Base-by-base conservation (phyloP, 2,888 invertebrate species). In the Horisme vitalbata region DNA sequence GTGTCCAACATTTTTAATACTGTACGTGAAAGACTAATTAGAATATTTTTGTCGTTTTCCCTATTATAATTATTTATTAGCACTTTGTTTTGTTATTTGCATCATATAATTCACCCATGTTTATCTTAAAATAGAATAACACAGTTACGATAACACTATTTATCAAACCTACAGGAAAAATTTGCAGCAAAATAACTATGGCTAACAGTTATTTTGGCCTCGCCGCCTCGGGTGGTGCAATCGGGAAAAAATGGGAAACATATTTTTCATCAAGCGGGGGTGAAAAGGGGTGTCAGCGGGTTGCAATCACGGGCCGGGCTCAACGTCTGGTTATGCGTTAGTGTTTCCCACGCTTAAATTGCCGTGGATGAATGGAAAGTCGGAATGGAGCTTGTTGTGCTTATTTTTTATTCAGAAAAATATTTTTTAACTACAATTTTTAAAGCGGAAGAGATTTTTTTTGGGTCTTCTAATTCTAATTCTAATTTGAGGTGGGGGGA, bases 211-310 rank as follows among this genome's bases (percentile, higher is more conserved):
- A 28, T 38, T 18, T 41, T 43, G 32, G 38, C 43, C 38, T 45
- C 45, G 41, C 50, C 52, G 58, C 58, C 31, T 23, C 34, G 38
- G 48, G 48, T 11, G 37, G 13, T 45, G 37, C 50, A 54, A 52
- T 54, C 41, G 53, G 26, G 14, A 50, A 45, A 43, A 61, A 52
- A 61, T 57, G 59, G 57, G 49, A 64, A 69, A 71, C 65, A 69
- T 74, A 73, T 76, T 76, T 76, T 75, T 79, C 77, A 79, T 75
- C 71, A 75, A 56, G 55, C 59, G 57, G 59, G 63, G 63, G 61
- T 60, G 61, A 64, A 50, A 61, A 63, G 63, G 65, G 38, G 43
- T 46, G 46, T 41, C 41, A 39, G 66, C 68, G 68, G 69, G 59
- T 75, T 71, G 77, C 76, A 78, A 80, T 79, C 78, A 74, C 65